Evolutionary conservation across 2,797 vertebrate species (phyloP).

Genomic region (Sylvia borin): DNA sequence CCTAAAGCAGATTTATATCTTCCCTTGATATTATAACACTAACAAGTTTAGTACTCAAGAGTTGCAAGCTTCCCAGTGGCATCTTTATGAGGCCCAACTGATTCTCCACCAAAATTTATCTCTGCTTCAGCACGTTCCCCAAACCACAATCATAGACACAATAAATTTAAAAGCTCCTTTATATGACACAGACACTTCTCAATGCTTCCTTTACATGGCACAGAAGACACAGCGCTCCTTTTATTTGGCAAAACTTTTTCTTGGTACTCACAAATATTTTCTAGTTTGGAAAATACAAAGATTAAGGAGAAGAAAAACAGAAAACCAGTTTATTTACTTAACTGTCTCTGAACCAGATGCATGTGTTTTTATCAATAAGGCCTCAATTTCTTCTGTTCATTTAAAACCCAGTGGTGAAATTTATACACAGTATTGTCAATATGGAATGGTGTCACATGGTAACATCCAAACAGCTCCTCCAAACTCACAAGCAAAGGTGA

Average conservation of each 20-base stretch:
- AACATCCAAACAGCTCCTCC: neutral
- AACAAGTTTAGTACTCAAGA: slow-evolving; percentile 61
- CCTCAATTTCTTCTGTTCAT: neutral
- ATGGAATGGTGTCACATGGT: neutral
- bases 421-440: neutral
- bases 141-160: slow-evolving; percentile 45
- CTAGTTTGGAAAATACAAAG: neutral
- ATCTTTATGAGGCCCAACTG: slow-evolving; percentile 68
- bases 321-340: neutral
- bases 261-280: neutral
- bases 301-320: neutral
- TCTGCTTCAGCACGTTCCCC: slow-evolving; percentile 37
- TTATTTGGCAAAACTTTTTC: neutral
- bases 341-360: neutral
- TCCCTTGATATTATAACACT: slow-evolving; percentile 55
- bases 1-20: slow-evolving; percentile 51
- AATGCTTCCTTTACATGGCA: neutral
- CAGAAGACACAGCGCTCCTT: neutral
- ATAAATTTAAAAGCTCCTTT: slow-evolving; percentile 65
- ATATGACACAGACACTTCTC: neutral
- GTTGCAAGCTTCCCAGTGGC: slow-evolving; percentile 59
- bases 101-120: slow-evolving; percentile 69
- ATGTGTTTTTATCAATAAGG: neutral
- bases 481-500: neutral
- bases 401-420: neutral